Base-by-base conservation (phyloP, 2,797 vertebrate genomes). In the Aulostomus chinensis region DNA sequence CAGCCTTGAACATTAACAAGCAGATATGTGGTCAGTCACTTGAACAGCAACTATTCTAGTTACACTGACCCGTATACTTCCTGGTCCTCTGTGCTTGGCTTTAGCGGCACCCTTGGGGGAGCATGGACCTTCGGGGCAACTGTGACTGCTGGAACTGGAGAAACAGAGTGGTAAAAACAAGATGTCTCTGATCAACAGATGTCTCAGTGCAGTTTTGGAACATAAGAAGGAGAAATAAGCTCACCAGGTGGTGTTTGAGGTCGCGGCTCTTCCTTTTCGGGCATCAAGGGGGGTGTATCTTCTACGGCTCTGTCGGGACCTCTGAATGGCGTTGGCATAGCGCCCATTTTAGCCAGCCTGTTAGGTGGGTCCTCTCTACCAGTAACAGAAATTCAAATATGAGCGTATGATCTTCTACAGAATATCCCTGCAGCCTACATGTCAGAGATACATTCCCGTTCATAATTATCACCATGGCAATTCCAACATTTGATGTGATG, bases 261-360 rank as follows among this genome's bases (percentile, higher is more conserved):
- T 5, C 57, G 59, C 2, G 65, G 41, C 69, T 92, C 75, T 10
- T 94, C 93, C 21, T 77, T 63, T 51, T 84, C 86, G 1, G 76
- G 31, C 3, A 67, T 73, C 43, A 84, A 46, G 51, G 81, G 14
- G 1, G 69, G 62, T 3, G 53, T 60, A 20, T 86, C 66, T 1
- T 92, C 93, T 11, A 56, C 68, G 0, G 38, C 70, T 1, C 74
- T 54, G 14, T 85, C 78, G 0, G 48, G 13, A 5, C 75, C 69
- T 83, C 81, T 92, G 69, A 99, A 98, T 0, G 95, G 95, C 0
- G 96, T 98, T 5, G 95, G 93, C 83, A 87, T 92, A 26, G 93
- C 94, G 0, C 95, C 96, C 93, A 96, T 96, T 72, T 91, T 95
- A 18, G 91, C 88, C 84, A 98, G 65, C 70, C 93, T 88, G 77